A percentile compares a stretch with the other conserved stretches of the same genome.
phyloP scores from a whole-genome alignment of 2,888 invertebrate species.

The Cactoblastis cactorum region DNA sequence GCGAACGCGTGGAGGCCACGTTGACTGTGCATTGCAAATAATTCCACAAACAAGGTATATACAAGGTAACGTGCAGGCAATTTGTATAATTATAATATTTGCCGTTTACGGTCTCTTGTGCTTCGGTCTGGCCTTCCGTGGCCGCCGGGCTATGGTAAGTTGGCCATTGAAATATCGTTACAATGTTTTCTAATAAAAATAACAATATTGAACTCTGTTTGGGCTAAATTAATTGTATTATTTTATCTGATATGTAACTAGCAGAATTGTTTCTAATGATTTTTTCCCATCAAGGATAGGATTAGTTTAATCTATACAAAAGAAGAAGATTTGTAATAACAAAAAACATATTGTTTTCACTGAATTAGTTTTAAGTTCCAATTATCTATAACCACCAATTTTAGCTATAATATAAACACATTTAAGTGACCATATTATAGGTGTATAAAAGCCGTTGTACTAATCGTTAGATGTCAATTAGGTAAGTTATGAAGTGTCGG shows the following conservation, averaged over 20 bases:
- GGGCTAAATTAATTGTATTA: too few relatives aligned
- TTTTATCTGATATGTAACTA: too few relatives aligned
- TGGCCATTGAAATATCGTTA: background rate
- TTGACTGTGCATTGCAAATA: constrained; percentile 21
- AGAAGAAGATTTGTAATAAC: too few relatives aligned
- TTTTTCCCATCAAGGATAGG: too few relatives aligned
- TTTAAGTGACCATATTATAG: background rate
- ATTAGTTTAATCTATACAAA: too few relatives aligned
- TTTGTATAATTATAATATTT: constrained; percentile 27
- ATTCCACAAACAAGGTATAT: constrained; percentile 28
- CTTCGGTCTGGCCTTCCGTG: constrained; percentile 20
- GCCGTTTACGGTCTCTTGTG: constrained; percentile 22
- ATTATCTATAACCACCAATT: too few relatives aligned
- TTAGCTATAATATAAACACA: too few relatives aligned
- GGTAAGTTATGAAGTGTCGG: constrained; percentile 12
- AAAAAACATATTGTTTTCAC: too few relatives aligned
- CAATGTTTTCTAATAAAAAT: too few relatives aligned
- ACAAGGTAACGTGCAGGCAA: constrained; percentile 23
- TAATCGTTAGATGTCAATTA: constrained; percentile 8
- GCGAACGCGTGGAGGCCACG: constrained; percentile 20
- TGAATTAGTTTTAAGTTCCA: too few relatives aligned
- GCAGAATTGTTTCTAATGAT: too few relatives aligned
- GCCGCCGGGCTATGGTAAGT: constrained; percentile 14
- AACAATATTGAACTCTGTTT: too few relatives aligned
- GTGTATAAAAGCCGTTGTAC: background rate